Percentiles rank a stretch among this genome's conserved stretches.
Evolutionary conservation across 2,888 invertebrate genomes (phyloP).

Genomic region (Agonum fuliginosum): DNA sequence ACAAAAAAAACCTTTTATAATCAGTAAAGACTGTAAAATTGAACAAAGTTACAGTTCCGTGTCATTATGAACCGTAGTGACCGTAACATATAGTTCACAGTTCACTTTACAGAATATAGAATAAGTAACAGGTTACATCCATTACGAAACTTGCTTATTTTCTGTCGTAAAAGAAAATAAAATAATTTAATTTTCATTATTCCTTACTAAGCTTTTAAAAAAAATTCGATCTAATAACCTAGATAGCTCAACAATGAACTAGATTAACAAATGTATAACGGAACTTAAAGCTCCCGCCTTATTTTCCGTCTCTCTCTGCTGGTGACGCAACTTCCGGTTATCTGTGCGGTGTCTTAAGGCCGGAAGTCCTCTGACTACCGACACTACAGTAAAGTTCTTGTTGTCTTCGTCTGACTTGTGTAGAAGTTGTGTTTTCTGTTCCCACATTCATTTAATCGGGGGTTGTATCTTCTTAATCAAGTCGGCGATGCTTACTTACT

Average conservation of each 20-base stretch:
- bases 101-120: no score
- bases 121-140: no score
- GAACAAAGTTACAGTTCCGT: no score
- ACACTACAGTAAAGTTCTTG: not conserved
- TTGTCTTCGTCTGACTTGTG: slow-evolving; percentile 9
- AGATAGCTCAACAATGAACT: not conserved
- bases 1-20: no score
- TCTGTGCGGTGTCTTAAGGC: slow-evolving; percentile 36
- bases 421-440: slow-evolving; percentile 7
- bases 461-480: slow-evolving; percentile 41
- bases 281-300: not conserved
- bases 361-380: slow-evolving; percentile 23
- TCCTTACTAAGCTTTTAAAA: not conserved
- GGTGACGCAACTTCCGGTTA: slow-evolving; percentile 36
- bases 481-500: not conserved
- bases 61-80: no score
- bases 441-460: slow-evolving; percentile 41
- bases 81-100: no score
- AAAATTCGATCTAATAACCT: not conserved
- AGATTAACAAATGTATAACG: not conserved
- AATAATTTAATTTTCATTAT: no score
- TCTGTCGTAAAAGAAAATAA: no score
- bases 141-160: no score
- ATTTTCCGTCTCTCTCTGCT: not conserved
- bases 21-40: no score